Percentiles rank a stretch among this genome's conserved stretches.
These are phyloP conservation scores for Sebastes reedi DNA, from an alignment of 2,797 vertebrate genomes.

Conservation along the genomic window DNA sequence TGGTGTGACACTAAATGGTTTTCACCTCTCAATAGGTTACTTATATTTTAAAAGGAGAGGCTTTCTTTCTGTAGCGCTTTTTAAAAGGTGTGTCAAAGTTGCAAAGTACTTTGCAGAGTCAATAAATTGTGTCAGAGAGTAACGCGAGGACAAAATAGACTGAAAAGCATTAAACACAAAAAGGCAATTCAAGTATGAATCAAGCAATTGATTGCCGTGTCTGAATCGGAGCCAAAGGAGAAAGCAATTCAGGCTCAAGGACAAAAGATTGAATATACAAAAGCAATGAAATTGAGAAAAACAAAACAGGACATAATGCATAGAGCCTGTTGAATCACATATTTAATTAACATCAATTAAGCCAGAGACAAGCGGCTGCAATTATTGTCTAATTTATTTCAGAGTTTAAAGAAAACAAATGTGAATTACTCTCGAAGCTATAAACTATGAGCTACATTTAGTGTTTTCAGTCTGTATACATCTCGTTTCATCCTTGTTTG, in stretches of 20 bases:
- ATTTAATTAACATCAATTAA: not conserved
- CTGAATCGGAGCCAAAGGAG: not conserved
- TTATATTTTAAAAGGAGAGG: not conserved
- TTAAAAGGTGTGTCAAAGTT: conserved; percentile 5
- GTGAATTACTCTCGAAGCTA: not conserved
- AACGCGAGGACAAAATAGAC: not conserved
- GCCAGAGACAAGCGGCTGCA: conserved; percentile 1
- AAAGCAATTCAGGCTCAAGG: not conserved
- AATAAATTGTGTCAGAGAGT: conserved; percentile 6
- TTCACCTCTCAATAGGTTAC: not conserved
- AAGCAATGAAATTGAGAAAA: conserved; percentile 6
- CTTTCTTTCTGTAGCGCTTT: not conserved
- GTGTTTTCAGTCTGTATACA: conserved; percentile 4
- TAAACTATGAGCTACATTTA: not conserved
- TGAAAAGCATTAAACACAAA: conserved; percentile 7
- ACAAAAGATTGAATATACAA: not conserved
- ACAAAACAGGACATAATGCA: not conserved
- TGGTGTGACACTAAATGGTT: not conserved
- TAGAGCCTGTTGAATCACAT: not conserved
- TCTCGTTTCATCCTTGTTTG: conserved; percentile 6
- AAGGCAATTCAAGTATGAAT: conserved; percentile 13
- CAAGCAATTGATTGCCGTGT: not conserved
- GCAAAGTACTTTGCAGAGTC: not conserved
- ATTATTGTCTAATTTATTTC: conserved; percentile 31
- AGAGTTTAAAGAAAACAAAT: not conserved